These are phyloP conservation scores for Mormyrus proboscirostris DNA, from an alignment of 2,797 vertebrate genomes.

Conservation along the genomic window DNA sequence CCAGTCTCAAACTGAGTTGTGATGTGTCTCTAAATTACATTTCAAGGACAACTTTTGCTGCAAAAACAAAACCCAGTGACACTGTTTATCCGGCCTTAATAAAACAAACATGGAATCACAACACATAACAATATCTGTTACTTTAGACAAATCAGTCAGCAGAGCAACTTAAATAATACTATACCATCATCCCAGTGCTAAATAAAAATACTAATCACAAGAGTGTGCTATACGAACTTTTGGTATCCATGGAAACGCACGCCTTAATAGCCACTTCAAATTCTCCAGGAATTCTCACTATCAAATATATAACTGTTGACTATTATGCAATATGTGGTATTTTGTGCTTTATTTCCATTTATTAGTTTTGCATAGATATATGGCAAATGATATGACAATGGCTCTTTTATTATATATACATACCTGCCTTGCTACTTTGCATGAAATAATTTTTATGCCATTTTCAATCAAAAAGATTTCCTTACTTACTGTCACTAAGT, in stretches of 20 bases:
- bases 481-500: not conserved
- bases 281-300: not conserved
- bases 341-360: not conserved
- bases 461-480: not conserved
- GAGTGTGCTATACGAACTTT: not conserved
- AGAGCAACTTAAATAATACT: not conserved
- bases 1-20: slow-evolving; percentile 28
- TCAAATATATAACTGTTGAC: not conserved
- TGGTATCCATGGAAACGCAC: not conserved
- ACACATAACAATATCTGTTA: not conserved
- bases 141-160: not conserved
- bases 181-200: not conserved
- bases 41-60: slow-evolving; percentile 37
- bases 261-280: not conserved
- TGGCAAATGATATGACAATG: not conserved
- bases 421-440: not conserved
- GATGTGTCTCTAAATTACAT: slow-evolving; percentile 30
- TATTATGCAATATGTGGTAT: not conserved
- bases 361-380: not conserved
- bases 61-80: not conserved
- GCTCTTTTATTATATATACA: not conserved
- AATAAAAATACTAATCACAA: not conserved
- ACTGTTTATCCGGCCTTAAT: not conserved
- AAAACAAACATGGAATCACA: not conserved
- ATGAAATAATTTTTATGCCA: not conserved